Evolutionary conservation across 1,140 invertebrate species (phyloP).

Genomic region (Lepidurus arcticus): DNA sequence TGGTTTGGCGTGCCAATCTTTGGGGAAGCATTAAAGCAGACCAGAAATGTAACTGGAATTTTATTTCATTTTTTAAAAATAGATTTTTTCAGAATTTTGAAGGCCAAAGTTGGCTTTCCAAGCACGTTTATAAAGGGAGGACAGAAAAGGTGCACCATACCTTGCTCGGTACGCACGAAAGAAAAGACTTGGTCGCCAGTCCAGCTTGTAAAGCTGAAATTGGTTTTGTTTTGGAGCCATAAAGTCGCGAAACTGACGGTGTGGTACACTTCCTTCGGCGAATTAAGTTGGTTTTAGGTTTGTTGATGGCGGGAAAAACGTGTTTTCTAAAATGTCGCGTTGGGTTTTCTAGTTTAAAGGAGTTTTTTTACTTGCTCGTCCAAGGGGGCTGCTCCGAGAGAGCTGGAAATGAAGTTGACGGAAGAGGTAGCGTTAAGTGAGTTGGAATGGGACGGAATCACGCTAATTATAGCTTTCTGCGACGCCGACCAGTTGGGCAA

Average conservation of each 20-base stretch:
- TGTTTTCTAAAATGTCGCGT: background rate
- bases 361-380: background rate
- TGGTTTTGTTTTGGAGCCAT: background rate
- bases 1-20: too few species aligned
- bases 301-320: background rate
- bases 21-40: too few species aligned
- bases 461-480: background rate
- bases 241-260: conserved; percentile 1
- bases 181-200: background rate
- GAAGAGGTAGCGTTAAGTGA: background rate
- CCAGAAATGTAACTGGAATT: too few species aligned
- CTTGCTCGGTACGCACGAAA: background rate
- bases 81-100: too few species aligned
- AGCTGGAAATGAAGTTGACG: background rate
- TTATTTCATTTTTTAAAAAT: too few species aligned
- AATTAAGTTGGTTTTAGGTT: background rate
- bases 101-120: too few species aligned
- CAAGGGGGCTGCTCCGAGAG: background rate
- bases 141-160: too few species aligned
- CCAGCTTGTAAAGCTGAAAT: background rate
- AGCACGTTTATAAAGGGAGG: too few species aligned
- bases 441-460: background rate
- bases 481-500: background rate
- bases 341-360: background rate
- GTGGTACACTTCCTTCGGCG: background rate